Conservation (phyloP, 2,797 vertebrate genomes). For the Rhodeus uyekii region DNA sequence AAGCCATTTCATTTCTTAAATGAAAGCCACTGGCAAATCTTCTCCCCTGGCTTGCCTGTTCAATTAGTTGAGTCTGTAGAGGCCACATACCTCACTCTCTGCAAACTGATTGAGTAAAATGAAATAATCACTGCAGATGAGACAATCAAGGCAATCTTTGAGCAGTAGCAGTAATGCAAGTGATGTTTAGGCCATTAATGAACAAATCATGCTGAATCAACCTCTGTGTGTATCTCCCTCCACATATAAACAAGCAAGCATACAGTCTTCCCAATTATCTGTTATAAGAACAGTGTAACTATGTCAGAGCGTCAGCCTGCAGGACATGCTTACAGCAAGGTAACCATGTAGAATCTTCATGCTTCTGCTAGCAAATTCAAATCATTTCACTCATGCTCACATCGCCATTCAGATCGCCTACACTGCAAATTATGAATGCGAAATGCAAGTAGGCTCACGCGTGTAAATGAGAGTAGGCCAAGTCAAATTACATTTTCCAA, state of each 20-base stretch:
- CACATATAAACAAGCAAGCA: conserved; percentile 20
- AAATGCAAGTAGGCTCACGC: background rate
- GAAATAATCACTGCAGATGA: background rate
- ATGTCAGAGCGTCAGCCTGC: conserved; percentile 74
- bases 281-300: conserved; percentile 67
- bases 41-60: background rate
- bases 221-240: conserved; percentile 24
- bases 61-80: background rate
- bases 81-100: background rate
- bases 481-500: background rate
- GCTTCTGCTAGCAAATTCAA: conserved; percentile 66
- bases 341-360: conserved; percentile 62
- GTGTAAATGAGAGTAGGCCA: conserved; percentile 23
- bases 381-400: conserved; percentile 64
- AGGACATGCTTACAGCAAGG: conserved; percentile 52
- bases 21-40: no score
- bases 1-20: no score
- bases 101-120: background rate
- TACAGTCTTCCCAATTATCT: conserved; percentile 62
- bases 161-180: background rate
- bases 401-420: conserved; percentile 23
- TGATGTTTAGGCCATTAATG: background rate
- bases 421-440: background rate
- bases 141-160: background rate
- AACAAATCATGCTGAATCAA: background rate